These are phyloP conservation scores for Napeogenes sylphis DNA, from an alignment of 2,888 invertebrate species.

Conservation along the genomic window DNA sequence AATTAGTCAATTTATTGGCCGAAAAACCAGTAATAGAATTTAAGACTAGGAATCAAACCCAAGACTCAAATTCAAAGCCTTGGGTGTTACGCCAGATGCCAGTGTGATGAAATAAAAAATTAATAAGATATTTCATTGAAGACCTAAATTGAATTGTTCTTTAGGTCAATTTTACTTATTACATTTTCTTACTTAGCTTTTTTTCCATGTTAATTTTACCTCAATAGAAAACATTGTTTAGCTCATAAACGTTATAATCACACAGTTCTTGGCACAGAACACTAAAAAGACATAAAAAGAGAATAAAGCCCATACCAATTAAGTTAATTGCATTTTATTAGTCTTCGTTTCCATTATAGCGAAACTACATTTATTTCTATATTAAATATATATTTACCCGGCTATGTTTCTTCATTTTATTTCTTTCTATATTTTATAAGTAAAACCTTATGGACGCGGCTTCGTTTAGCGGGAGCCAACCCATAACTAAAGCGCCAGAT, in stretches of 20 bases:
- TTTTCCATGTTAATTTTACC: constrained; percentile 12
- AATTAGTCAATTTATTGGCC: too few relatives aligned
- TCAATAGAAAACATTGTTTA: constrained; percentile 22
- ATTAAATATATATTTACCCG: not conserved
- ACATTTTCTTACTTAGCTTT: not conserved
- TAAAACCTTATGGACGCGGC: too few relatives aligned
- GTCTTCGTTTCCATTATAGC: constrained; percentile 24
- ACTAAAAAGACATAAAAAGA: constrained; percentile 44
- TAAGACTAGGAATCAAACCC: too few relatives aligned
- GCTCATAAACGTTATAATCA: constrained; percentile 25
- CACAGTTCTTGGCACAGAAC: constrained; percentile 28
- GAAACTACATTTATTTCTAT: not conserved
- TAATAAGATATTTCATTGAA: too few relatives aligned
- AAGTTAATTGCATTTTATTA: constrained; percentile 53
- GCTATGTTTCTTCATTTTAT: not conserved
- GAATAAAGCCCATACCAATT: constrained; percentile 56
- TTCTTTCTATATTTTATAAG: not conserved
- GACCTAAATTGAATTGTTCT: too few relatives aligned
- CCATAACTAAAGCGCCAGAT: too few relatives aligned
- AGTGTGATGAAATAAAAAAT: too few relatives aligned
- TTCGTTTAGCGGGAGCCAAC: too few relatives aligned
- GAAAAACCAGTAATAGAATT: too few relatives aligned
- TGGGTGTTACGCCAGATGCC: too few relatives aligned
- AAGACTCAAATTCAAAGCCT: too few relatives aligned
- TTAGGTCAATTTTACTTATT: not conserved